Conservation (phyloP, 2,888 invertebrate species). For the Acanthosepion esculentum region DNA sequence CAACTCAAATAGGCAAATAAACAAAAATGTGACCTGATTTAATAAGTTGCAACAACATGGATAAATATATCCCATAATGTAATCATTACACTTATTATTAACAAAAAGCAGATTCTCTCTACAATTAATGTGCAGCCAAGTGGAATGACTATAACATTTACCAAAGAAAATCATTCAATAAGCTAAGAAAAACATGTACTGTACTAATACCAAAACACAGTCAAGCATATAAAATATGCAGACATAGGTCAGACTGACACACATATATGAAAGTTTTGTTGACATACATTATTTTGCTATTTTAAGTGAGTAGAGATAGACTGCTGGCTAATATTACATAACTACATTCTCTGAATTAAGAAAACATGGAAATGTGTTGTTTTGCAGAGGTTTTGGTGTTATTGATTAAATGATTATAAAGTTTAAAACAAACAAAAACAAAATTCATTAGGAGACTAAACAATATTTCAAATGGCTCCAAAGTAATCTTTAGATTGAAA, state of each 20-base stretch:
- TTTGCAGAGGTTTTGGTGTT: neutral
- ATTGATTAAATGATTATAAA: neutral
- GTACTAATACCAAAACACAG: slow-evolving; percentile 7
- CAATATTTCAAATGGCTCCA: neutral
- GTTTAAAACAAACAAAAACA: neutral
- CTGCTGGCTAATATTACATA: slow-evolving; percentile 4
- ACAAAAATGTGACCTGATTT: neutral
- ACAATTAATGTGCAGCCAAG: neutral
- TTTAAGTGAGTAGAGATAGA: neutral
- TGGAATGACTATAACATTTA: neutral
- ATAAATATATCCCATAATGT: neutral
- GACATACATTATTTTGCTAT: slow-evolving; percentile 33
- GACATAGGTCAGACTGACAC: slow-evolving; percentile 33
- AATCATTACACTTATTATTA: neutral
- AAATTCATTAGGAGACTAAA: neutral
- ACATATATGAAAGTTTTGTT: slow-evolving; percentile 9
- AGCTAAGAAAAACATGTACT: neutral
- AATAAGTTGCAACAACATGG: neutral
- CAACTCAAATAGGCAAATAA: neutral
- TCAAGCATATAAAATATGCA: neutral
- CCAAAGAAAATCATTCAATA: neutral
- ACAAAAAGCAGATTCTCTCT: slow-evolving; percentile 2
- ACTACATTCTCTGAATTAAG: slow-evolving; percentile 18
- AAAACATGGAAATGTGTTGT: slow-evolving; percentile 4
- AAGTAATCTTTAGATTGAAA: neutral